A percentile compares a stretch with the other conserved stretches of the same genome.
phyloP scores from a whole-genome alignment of 1,140 invertebrate species.

The Cherax destructor region DNA sequence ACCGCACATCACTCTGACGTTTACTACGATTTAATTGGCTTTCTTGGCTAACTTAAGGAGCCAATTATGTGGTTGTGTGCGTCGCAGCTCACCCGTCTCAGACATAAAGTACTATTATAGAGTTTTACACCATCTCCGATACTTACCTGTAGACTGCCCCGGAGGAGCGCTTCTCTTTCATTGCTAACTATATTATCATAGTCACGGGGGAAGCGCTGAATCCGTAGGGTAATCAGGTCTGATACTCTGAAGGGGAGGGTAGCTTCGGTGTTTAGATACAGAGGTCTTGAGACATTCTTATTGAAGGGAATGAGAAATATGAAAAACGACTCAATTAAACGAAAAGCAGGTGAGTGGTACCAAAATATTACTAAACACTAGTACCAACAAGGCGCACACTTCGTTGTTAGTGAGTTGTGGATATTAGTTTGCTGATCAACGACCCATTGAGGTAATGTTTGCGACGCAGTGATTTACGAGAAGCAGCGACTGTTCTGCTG shows the following conservation, averaged over 20 bases:
- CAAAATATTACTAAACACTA: background rate
- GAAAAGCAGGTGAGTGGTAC: background rate
- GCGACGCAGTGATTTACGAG: background rate
- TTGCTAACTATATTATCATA: too few relatives aligned
- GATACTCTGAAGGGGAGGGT: too few relatives aligned
- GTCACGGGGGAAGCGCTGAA: too few relatives aligned
- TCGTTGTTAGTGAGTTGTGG: background rate
- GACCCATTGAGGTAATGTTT: background rate
- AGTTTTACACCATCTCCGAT: background rate
- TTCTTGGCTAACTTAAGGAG: background rate
- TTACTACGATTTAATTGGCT: background rate
- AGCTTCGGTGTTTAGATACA: too few relatives aligned
- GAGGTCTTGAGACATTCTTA: too few relatives aligned
- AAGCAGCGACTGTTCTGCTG: too few relatives aligned
- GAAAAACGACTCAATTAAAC: too few relatives aligned
- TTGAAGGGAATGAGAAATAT: too few relatives aligned
- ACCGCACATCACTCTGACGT: slow-evolving; percentile 4
- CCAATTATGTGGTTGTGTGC: slow-evolving; percentile 15
- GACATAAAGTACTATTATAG: background rate
- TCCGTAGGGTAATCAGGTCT: too few relatives aligned
- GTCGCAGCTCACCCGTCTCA: background rate
- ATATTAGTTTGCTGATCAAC: background rate
- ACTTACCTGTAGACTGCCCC: too few relatives aligned
- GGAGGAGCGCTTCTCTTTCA: too few relatives aligned
- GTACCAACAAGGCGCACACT: background rate